phyloP scores from a whole-genome alignment of 92 coral and sea anemone species.

The Phymanthus crucifer region DNA sequence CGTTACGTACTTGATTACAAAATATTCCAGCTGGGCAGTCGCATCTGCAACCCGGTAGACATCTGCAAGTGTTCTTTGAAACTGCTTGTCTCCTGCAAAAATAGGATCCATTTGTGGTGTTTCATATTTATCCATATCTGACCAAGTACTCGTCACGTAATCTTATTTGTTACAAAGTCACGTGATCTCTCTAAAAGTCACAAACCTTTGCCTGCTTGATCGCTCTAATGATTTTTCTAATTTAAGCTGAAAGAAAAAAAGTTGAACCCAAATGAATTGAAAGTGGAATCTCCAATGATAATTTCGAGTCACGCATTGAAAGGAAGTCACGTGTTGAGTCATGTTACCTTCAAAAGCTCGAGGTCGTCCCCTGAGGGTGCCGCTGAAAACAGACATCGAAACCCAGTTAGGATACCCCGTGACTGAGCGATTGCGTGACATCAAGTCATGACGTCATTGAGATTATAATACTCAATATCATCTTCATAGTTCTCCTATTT shows the following conservation, averaged over 20 bases:
- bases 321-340: neutral
- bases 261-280: neutral
- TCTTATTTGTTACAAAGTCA: too few relatives aligned
- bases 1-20: slow-evolving; percentile 31
- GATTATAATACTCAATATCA: too few relatives aligned
- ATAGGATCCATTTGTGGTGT: neutral
- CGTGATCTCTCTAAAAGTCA: neutral
- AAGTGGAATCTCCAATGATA: neutral
- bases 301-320: neutral
- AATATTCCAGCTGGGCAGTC: slow-evolving; percentile 31
- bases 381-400: slow-evolving; percentile 4
- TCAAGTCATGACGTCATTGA: too few relatives aligned
- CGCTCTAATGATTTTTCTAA: slow-evolving; percentile 17
- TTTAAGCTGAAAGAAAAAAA: slow-evolving; percentile 26
- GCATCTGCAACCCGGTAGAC: slow-evolving; percentile 21
- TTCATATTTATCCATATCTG: too few relatives aligned
- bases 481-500: too few relatives aligned
- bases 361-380: slow-evolving; percentile 23
- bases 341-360: slow-evolving; percentile 21
- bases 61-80: slow-evolving; percentile 22
- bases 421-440: too few relatives aligned
- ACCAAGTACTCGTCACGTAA: too few relatives aligned
- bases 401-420: neutral
- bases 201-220: slow-evolving; percentile 17
- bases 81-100: slow-evolving; percentile 38